Evolutionary conservation across 1,140 invertebrate genomes (phyloP).

Genomic region (Sarcophaga peregrina): DNA sequence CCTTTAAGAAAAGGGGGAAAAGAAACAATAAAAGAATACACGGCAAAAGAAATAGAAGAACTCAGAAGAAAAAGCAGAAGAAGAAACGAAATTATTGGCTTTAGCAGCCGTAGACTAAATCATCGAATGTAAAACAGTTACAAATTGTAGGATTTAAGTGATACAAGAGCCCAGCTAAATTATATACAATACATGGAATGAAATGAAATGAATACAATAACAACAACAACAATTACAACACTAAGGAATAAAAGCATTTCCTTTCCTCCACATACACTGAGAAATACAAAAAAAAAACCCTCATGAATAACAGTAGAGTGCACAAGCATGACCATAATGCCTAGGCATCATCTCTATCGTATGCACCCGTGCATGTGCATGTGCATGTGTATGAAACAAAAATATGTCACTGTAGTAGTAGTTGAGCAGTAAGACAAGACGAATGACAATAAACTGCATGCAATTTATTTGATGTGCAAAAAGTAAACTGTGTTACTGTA

Average conservation of each 20-base stretch:
- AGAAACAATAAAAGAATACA: neutral
- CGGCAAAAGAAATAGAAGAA: neutral
- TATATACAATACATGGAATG: neutral
- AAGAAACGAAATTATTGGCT: conserved; percentile 31
- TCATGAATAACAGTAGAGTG: too few species aligned
- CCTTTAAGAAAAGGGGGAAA: neutral
- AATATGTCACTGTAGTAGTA: neutral
- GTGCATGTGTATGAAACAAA: neutral
- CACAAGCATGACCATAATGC: neutral
- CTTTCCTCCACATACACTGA: too few species aligned
- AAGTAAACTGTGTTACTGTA: neutral
- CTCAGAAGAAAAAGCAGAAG: neutral
- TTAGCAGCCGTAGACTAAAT: conserved; percentile 3
- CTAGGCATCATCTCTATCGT: neutral
- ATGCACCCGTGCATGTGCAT: neutral
- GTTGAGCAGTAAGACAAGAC: neutral
- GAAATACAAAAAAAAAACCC: neutral
- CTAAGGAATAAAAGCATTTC: too few species aligned
- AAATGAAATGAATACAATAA: neutral
- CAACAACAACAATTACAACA: neutral
- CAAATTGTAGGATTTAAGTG: conserved; percentile 33
- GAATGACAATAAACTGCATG: conserved; percentile 41
- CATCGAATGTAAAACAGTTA: conserved; percentile 40
- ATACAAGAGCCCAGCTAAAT: neutral
- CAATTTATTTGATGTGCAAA: conserved; percentile 25